Evolutionary conservation across 1,140 invertebrate genomes (phyloP), one percentile per base, ranked within the genome.

Genomic region (Drosophila sp.): DNA sequence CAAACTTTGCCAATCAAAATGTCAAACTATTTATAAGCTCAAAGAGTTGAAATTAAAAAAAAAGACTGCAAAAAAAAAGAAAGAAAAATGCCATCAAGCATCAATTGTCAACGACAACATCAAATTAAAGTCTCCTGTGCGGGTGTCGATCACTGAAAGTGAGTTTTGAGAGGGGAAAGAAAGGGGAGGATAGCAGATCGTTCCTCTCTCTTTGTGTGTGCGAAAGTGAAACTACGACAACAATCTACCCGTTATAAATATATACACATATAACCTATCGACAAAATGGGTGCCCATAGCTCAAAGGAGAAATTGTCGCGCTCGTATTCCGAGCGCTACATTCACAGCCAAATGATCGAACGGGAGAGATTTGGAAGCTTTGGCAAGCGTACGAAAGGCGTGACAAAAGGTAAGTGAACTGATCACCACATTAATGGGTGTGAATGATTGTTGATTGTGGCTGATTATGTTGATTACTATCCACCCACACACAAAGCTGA

Each of bases 241-340:
- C 38, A 63, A 64, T 80, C 25, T 14, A 48, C 11, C 11, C 25
- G 8, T 48, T 58, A 61, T 40, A 73, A 38, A 46, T 11, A 54
- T 36, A 76, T 29, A 75, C 7, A 27, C 9, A 36, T 11, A 45
- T 57, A 38, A 8, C 34, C n/a, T n/a, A 43, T 5, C 25, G 82
- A 43, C 79, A 91, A 87, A 92, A 95, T 95, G 94, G 94, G 94
- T 61, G 94, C 94, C 72, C 94, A 95, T 92, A 94, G 94, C 72
- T 95, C 94, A 48, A 95, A 95, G 92, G 94, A 95, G 91, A 94
- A 95, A 92, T 92, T 95, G 51, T 93, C 93, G 77, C 93, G 94
- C 76, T 92, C 92, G 62, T 93, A 92, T 74, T 94, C 94, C n/a
- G 94, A 94, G 80, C 94, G 91, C 29, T 92, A 83, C 51, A 91